phyloP scores from a whole-genome alignment of 30 jellyfish, hydroid and myxozoan species.

The Mastigias papua region DNA sequence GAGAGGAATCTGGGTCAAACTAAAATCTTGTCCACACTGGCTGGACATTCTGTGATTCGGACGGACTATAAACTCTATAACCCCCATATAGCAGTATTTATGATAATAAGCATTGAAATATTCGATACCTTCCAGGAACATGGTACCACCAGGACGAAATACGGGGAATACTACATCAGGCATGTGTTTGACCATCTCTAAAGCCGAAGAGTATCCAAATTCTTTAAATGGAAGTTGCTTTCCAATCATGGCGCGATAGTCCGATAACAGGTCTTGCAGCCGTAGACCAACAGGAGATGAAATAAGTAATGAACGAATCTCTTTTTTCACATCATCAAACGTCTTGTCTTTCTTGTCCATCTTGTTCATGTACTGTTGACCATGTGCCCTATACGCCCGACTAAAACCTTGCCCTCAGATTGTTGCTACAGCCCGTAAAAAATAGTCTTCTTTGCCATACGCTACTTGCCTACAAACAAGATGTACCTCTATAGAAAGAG shows the following conservation, averaged over 20 bases:
- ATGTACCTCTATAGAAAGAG: no score
- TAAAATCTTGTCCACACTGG: no score
- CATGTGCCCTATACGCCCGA: no score
- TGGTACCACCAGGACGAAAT: slow-evolving; percentile 84
- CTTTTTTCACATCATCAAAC: slow-evolving; percentile 68
- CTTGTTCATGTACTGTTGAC: no score
- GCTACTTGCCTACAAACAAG: no score
- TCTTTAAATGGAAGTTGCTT: slow-evolving; percentile 81
- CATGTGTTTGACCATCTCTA: slow-evolving; percentile 75
- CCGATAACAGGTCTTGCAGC: slow-evolving; percentile 56
- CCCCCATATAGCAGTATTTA: no score
- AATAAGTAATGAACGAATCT: slow-evolving; percentile 78
- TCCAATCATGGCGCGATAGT: slow-evolving; percentile 77
- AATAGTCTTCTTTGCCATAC: no score
- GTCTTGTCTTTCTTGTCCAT: slow-evolving; percentile 48
- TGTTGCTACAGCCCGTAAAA: no score
- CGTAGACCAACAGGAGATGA: slow-evolving; percentile 84
- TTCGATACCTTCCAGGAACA: slow-evolving; percentile 77
- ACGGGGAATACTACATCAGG: slow-evolving; percentile 85
- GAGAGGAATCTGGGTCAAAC: no score
- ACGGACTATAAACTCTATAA: no score
- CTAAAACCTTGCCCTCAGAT: no score
- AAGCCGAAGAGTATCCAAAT: slow-evolving; percentile 82
- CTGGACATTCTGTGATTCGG: no score
- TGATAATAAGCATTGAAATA: not conserved